A percentile compares a stretch with the other conserved stretches of the same genome.
Conservation (phyloP, 2,797 vertebrate genomes). For the Echeneis naucrates region DNA sequence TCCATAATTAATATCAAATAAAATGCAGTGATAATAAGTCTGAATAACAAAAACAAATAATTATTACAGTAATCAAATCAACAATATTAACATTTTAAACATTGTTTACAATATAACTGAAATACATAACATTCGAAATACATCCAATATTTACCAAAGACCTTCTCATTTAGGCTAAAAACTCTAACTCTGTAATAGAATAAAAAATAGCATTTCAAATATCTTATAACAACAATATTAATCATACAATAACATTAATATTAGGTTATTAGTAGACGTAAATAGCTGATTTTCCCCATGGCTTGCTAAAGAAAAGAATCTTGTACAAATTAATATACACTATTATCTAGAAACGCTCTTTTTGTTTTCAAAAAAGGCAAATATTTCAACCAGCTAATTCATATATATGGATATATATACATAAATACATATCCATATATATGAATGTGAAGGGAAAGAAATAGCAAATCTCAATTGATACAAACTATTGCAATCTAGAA, state of each 20-base stretch:
- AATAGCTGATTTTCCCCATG: constrained; percentile 82
- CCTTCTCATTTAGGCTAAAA: constrained; percentile 92
- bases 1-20: constrained; percentile 92
- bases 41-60: constrained; percentile 84
- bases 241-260: constrained; percentile 83
- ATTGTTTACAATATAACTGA: constrained; percentile 93
- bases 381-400: constrained; percentile 68
- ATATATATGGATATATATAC: constrained; percentile 40
- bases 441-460: constrained; percentile 42
- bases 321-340: constrained; percentile 78
- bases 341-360: constrained; percentile 73
- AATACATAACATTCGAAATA: constrained; percentile 97
- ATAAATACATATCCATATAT: constrained; percentile 20
- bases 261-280: constrained; percentile 87
- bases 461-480: constrained; percentile 72
- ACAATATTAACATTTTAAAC: constrained; percentile 96
- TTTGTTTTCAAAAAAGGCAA: constrained; percentile 77
- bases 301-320: constrained; percentile 81
- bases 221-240: constrained; percentile 84
- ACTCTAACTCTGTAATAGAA: constrained; percentile 99
- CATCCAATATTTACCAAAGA: constrained; percentile 98
- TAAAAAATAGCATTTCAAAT: constrained; percentile 99
- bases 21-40: constrained; percentile 93
- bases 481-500: constrained; percentile 80
- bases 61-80: constrained; percentile 92